phyloP scores from a whole-genome alignment of 1,140 invertebrate species.

The Andrena cerasifolii region DNA sequence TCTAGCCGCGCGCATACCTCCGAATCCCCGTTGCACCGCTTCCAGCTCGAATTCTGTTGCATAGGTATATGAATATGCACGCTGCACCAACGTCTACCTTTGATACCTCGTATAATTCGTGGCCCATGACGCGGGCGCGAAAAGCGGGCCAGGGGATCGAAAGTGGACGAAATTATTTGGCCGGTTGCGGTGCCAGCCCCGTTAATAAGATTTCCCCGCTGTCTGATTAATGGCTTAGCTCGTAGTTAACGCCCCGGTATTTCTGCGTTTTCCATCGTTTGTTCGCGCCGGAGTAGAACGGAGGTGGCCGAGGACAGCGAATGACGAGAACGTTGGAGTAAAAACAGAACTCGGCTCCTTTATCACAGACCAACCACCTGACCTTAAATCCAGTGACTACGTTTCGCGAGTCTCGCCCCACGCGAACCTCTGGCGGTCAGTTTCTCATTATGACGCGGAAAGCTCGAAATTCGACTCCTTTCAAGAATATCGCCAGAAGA shows the following conservation, averaged over 20 bases:
- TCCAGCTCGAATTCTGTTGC: constrained; percentile 30
- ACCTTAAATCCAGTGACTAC: neutral
- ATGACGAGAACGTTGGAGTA: neutral
- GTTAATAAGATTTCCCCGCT: constrained; percentile 1
- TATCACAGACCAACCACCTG: neutral
- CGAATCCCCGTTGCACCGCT: constrained; percentile 8
- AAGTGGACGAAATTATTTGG: constrained; percentile 3
- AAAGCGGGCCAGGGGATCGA: neutral
- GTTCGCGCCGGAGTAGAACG: too few relatives aligned
- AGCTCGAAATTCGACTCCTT: neutral
- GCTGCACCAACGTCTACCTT: constrained; percentile 34
- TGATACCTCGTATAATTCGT: constrained; percentile 26
- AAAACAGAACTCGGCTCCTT: neutral
- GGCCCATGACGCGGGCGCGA: neutral
- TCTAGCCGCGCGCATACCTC: constrained; percentile 30
- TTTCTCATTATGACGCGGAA: too few relatives aligned
- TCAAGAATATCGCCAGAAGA: neutral
- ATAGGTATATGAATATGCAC: constrained; percentile 53
- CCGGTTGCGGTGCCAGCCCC: too few relatives aligned
- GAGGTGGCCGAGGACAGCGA: neutral
- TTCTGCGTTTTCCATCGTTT: neutral
- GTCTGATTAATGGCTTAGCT: neutral
- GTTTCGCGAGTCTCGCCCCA: neutral
- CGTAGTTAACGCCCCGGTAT: neutral
- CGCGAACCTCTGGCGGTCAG: too few relatives aligned